Evolutionary conservation across 2,113 vertebrate species (phyloP).

Genomic region (Neogale vison): DNA sequence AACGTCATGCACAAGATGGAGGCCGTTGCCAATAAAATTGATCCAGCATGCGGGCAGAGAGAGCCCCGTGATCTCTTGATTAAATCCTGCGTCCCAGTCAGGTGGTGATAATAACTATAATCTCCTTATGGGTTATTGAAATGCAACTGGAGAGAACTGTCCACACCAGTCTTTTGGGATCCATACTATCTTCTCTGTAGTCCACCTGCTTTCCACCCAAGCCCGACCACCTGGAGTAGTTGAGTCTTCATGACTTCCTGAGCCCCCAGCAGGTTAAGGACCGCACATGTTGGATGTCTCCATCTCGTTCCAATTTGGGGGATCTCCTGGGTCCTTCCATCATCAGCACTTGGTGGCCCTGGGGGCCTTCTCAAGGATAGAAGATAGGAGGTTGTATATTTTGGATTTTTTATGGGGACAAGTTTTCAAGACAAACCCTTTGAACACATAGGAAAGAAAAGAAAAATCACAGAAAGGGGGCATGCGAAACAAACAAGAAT

Average conservation of each 20-base stretch:
- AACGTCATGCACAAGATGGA: too few species aligned
- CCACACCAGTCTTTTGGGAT: not conserved
- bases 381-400: not conserved
- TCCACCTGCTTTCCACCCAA: too few species aligned
- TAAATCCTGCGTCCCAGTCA: not conserved
- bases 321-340: not conserved
- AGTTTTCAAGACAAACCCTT: not conserved
- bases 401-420: not conserved
- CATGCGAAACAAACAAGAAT: fast-evolving
- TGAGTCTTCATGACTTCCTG: not conserved
- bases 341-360: not conserved
- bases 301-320: not conserved
- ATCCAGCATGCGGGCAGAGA: not conserved
- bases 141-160: too few species aligned
- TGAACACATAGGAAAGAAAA: not conserved
- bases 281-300: fast-evolving
- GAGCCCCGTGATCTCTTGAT: not conserved
- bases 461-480: not conserved
- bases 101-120: too few species aligned
- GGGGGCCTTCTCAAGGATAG: not conserved
- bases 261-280: not conserved
- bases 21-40: too few species aligned
- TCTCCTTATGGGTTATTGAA: not conserved
- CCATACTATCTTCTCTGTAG: not conserved
- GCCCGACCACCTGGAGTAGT: not conserved